These are phyloP conservation scores for Pseudorhombus dupliciocellatus DNA, from an alignment of 2,113 vertebrate species.

Conservation along the genomic window DNA sequence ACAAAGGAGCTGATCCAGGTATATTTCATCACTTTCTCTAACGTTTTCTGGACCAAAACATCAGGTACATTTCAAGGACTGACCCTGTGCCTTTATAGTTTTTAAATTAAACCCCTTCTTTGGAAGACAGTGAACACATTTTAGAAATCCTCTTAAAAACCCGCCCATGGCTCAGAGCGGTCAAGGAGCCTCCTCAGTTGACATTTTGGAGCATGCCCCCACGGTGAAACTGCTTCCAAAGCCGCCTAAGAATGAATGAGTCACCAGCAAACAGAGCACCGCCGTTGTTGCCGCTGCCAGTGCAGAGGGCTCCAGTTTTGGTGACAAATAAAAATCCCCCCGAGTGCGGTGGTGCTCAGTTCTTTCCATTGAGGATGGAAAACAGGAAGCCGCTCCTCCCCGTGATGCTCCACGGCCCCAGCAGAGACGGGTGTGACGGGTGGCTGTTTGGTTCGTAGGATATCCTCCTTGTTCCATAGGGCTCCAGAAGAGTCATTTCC, in stretches of 20 bases:
- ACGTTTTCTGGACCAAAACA: neutral
- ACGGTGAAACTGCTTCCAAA: constrained; percentile 15
- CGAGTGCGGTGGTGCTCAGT: constrained; percentile 28
- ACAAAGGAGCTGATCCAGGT: neutral
- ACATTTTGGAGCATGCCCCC: constrained; percentile 50
- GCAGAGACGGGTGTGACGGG: constrained; percentile 34
- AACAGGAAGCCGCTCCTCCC: constrained; percentile 78
- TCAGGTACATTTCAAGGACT: neutral
- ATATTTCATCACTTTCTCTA: neutral
- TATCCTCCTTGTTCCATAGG: constrained; percentile 59
- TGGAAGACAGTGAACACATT: neutral
- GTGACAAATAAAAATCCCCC: constrained; percentile 19
- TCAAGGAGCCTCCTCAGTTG: constrained; percentile 36
- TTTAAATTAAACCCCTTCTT: neutral
- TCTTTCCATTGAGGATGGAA: constrained; percentile 67
- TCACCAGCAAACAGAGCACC: constrained; percentile 56
- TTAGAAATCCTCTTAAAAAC: constrained; percentile 9
- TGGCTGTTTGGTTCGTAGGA: constrained; percentile 54
- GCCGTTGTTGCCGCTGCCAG: constrained; percentile 53
- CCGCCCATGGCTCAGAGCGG: neutral
- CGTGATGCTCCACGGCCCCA: constrained; percentile 16
- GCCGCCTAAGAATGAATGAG: constrained; percentile 67
- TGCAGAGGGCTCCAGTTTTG: constrained; percentile 20
- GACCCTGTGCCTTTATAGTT: neutral
- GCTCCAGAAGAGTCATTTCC: constrained; percentile 25